Conservation (phyloP, 1,140 invertebrate genomes). For the Pygmarrhopalites habei region DNA sequence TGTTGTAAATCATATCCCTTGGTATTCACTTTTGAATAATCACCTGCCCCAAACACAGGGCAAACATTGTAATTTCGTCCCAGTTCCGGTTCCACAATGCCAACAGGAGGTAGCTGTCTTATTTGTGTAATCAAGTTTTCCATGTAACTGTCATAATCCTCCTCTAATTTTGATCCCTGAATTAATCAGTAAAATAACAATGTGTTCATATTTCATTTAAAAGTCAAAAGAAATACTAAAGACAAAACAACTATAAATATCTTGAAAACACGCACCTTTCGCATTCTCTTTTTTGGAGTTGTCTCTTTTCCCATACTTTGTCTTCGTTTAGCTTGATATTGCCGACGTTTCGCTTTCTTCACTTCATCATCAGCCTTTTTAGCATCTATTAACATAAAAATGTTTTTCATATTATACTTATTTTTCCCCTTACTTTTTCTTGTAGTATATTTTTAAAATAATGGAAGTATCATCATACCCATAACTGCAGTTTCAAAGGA, state of each 20-base stretch:
- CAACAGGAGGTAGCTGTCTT: conserved; percentile 69
- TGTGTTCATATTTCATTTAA: no score
- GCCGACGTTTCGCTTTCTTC: conserved; percentile 68
- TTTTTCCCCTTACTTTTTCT: no score
- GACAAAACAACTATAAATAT: no score
- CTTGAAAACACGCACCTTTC: no score
- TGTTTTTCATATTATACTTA: no score
- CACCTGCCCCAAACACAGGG: conserved; percentile 70
- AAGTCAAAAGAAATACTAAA: no score
- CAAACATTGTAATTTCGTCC: conserved; percentile 72
- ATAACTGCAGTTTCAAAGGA: conserved; percentile 9
- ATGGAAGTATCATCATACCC: conserved; percentile 7
- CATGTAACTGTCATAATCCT: conserved; percentile 84
- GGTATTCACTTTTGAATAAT: conserved; percentile 58
- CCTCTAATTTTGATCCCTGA: conserved; percentile 69
- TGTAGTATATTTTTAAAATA: no score
- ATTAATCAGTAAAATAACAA: no score
- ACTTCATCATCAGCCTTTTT: conserved; percentile 48
- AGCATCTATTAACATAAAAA: no score
- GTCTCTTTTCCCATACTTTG: conserved; percentile 58
- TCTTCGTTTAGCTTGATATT: conserved; percentile 73
- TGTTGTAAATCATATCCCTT: conserved; percentile 57
- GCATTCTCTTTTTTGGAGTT: conserved; percentile 66
- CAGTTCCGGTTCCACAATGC: conserved; percentile 78
- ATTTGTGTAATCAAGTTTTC: conserved; percentile 80